phyloP scores from a whole-genome alignment of 2,888 invertebrate genomes.

The Tromatobia lineatoria region DNA sequence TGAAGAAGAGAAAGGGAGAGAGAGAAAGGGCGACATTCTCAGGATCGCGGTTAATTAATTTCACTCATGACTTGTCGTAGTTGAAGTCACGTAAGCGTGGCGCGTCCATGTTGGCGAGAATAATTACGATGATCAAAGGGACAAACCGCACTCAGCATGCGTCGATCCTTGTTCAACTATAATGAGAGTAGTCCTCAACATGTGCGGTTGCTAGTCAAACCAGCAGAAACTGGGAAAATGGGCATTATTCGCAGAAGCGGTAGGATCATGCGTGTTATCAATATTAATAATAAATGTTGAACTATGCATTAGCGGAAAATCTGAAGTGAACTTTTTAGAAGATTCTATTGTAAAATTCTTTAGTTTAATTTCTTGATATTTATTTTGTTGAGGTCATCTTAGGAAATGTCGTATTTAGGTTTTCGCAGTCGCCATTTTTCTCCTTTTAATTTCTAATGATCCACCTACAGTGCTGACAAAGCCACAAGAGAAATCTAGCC shows the following conservation, averaged over 20 bases:
- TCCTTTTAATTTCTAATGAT: too few relatives aligned
- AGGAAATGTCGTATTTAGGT: too few relatives aligned
- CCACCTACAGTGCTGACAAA: too few relatives aligned
- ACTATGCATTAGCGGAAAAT: neutral
- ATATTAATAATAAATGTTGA: neutral
- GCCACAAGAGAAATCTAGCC: too few relatives aligned
- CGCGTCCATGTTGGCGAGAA: conserved; percentile 50
- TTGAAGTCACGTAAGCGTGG: conserved; percentile 33
- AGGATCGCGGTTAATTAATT: conserved; percentile 54
- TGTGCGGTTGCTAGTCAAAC: conserved; percentile 21
- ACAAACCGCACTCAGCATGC: conserved; percentile 38
- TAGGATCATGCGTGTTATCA: neutral
- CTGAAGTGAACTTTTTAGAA: neutral
- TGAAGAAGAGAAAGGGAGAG: neutral
- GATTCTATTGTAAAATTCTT: too few relatives aligned
- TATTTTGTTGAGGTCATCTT: too few relatives aligned
- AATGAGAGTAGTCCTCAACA: conserved; percentile 27
- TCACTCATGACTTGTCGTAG: conserved; percentile 52
- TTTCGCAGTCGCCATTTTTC: too few relatives aligned
- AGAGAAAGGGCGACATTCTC: conserved; percentile 14
- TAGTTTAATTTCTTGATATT: too few relatives aligned
- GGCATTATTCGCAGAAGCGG: conserved; percentile 13
- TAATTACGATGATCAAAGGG: conserved; percentile 68
- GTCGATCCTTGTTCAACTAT: conserved; percentile 43
- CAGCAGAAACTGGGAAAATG: conserved; percentile 20